phyloP scores from a whole-genome alignment of 1,140 invertebrate genomes.

The Conus ventricosus region DNA sequence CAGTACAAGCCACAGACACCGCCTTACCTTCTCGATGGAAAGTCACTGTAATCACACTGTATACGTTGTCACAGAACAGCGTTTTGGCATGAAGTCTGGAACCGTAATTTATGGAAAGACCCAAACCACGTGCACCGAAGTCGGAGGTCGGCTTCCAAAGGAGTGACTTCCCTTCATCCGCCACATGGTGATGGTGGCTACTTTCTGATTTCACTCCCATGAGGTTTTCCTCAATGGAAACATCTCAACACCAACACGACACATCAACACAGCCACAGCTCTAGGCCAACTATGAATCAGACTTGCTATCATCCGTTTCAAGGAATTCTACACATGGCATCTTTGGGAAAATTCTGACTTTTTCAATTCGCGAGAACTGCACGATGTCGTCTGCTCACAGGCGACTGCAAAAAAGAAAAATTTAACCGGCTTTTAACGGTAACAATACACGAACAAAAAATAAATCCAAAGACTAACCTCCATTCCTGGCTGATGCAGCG shows the following conservation, averaged over 20 bases:
- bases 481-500: not conserved
- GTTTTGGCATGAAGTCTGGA: not conserved
- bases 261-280: no score
- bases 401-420: not conserved
- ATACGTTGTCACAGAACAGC: not conserved
- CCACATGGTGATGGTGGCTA: not conserved
- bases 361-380: no score
- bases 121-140: not conserved
- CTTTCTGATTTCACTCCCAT: not conserved
- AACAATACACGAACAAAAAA: not conserved
- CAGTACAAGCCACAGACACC: not conserved
- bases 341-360: no score
- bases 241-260: not conserved
- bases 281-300: no score
- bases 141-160: not conserved
- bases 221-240: not conserved
- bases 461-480: not conserved
- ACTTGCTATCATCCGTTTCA: no score
- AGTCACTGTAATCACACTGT: not conserved
- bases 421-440: not conserved
- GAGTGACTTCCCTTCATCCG: not conserved
- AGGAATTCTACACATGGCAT: no score
- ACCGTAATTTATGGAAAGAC: not conserved
- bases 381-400: not conserved
- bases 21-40: not conserved